Evolutionary conservation across 2,113 vertebrate species (phyloP).

Genomic region (Galeopterus variegatus): DNA sequence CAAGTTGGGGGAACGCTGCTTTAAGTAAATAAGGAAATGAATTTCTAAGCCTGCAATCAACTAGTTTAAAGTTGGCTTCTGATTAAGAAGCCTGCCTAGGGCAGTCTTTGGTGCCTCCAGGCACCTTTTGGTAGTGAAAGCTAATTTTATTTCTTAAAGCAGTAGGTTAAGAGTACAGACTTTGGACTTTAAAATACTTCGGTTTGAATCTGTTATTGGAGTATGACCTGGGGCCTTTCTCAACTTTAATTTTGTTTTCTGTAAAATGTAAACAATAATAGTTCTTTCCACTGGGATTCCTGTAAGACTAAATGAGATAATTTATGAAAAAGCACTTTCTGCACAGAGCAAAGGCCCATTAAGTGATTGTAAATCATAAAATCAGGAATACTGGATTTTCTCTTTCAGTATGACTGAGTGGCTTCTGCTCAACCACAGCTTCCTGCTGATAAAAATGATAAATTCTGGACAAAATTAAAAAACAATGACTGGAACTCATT

Average conservation of each 20-base stretch:
- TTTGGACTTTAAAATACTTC: slow-evolving; percentile 48
- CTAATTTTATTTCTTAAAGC: slow-evolving; percentile 69
- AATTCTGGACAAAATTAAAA: slow-evolving; percentile 38
- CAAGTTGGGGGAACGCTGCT: slow-evolving; percentile 36
- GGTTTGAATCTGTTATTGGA: slow-evolving; percentile 56
- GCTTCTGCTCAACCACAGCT: not conserved
- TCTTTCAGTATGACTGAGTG: not conserved
- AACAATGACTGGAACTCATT: not conserved
- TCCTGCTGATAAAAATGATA: not conserved
- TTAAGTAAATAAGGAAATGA: slow-evolving; percentile 65
- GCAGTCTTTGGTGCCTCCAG: slow-evolving; percentile 72
- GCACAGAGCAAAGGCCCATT: not conserved
- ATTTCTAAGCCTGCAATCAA: slow-evolving; percentile 70
- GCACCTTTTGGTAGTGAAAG: slow-evolving; percentile 56
- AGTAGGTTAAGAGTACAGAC: slow-evolving; percentile 33
- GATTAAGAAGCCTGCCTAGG: slow-evolving; percentile 77
- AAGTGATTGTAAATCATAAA: slow-evolving; percentile 46
- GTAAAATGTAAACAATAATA: slow-evolving; percentile 26
- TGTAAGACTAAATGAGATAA: not conserved
- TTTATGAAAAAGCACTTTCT: not conserved
- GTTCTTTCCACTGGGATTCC: not conserved
- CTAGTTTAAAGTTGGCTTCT: slow-evolving; percentile 70
- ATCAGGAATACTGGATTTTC: slow-evolving; percentile 42
- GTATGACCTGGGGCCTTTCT: not conserved
- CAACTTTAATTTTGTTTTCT: not conserved